These are phyloP conservation scores for Polypterus bichir DNA, from an alignment of 2,113 vertebrate genomes.

Conservation along the genomic window DNA sequence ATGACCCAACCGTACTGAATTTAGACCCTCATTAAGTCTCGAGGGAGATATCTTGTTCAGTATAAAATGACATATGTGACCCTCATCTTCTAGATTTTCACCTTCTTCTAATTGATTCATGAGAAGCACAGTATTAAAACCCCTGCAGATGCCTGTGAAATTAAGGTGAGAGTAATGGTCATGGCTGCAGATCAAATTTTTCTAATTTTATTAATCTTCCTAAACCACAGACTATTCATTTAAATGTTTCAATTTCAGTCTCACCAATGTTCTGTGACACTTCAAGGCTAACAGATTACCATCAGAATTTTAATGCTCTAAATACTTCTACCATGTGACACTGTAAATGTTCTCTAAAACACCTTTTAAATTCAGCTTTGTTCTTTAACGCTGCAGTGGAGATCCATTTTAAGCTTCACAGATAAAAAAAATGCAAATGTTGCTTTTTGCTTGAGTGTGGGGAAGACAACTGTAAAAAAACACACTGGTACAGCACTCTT, in stretches of 20 bases:
- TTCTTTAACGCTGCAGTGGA: too few species aligned
- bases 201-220: background rate
- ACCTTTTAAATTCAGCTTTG: background rate
- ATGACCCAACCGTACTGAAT: slow-evolving; percentile 42
- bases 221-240: background rate
- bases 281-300: background rate
- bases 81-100: slow-evolving; percentile 47
- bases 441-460: too few species aligned
- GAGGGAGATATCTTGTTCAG: slow-evolving; percentile 40
- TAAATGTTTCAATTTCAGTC: slow-evolving; percentile 1
- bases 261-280: background rate
- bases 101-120: slow-evolving; percentile 51
- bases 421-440: too few species aligned
- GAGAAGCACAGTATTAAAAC: slow-evolving; percentile 32
- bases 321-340: background rate
- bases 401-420: too few species aligned
- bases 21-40: slow-evolving; percentile 38
- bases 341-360: background rate
- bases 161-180: background rate
- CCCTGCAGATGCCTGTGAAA: slow-evolving; percentile 1
- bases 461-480: too few species aligned
- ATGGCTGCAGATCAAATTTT: background rate
- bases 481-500: slow-evolving; percentile 1
- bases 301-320: background rate
- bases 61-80: slow-evolving; percentile 41